Conservation (phyloP, 2,888 invertebrate species). For the Nymphalis c-album region DNA sequence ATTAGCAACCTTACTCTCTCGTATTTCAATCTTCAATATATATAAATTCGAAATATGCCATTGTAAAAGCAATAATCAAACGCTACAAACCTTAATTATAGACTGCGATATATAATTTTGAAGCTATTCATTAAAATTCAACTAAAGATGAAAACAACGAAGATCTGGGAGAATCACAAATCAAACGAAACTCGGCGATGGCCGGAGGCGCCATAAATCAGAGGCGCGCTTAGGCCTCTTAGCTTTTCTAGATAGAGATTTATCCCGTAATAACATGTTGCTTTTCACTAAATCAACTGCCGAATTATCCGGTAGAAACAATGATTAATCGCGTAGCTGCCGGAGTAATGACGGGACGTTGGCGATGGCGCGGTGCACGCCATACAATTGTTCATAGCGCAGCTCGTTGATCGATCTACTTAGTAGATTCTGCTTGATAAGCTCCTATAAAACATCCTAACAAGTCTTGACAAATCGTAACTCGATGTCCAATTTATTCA, state of each 20-base stretch:
- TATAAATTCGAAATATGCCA: conserved; percentile 53
- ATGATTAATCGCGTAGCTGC: conserved; percentile 77
- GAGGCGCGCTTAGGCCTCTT: conserved; percentile 78
- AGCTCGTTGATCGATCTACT: conserved; percentile 33
- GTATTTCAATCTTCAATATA: conserved; percentile 34
- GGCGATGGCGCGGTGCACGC: conserved; percentile 40
- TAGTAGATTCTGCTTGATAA: conserved; percentile 28
- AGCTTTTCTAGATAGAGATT: conserved; percentile 82
- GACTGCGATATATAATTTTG: conserved; percentile 70
- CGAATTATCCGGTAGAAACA: conserved; percentile 81
- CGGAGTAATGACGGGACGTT: conserved; percentile 64
- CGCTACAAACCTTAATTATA: conserved; percentile 71
- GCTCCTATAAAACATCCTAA: conserved; percentile 23
- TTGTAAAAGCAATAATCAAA: conserved; percentile 74
- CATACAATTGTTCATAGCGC: conserved; percentile 35
- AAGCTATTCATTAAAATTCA: conserved; percentile 78
- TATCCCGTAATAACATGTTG: conserved; percentile 81
- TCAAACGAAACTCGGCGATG: conserved; percentile 72
- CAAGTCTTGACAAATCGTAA: conserved; percentile 13
- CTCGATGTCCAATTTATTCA: neutral
- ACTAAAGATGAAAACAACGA: conserved; percentile 75
- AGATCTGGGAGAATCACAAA: conserved; percentile 71
- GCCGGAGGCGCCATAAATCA: conserved; percentile 74
- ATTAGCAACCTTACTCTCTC: conserved; percentile 31
- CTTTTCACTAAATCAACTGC: conserved; percentile 81